phyloP scores from a whole-genome alignment of 2,888 invertebrate species.

The Geotrupes spiniger region DNA sequence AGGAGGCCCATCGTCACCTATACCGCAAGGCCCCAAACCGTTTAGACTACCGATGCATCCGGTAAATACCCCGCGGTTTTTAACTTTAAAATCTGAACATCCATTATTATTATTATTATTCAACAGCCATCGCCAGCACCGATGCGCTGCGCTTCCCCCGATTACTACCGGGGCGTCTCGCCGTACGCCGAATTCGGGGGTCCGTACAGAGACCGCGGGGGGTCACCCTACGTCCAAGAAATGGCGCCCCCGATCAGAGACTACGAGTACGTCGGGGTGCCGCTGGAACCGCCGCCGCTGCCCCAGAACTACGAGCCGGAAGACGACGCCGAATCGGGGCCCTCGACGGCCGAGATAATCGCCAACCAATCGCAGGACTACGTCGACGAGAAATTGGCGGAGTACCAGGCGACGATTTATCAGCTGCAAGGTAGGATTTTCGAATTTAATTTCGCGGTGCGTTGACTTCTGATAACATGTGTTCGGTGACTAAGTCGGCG shows the following conservation, averaged over 20 bases:
- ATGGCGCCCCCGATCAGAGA: constrained; percentile 55
- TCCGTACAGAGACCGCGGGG: constrained; percentile 42
- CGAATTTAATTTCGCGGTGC: neutral
- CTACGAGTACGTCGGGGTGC: constrained; percentile 72
- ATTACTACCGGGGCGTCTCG: constrained; percentile 42
- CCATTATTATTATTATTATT: constrained; percentile 28
- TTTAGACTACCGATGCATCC: constrained; percentile 49
- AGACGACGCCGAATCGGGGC: constrained; percentile 70
- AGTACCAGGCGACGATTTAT: constrained; percentile 89
- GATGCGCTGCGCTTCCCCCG: constrained; percentile 49
- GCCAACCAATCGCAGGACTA: constrained; percentile 93
- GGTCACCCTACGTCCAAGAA: constrained; percentile 44
- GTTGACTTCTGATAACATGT: neutral
- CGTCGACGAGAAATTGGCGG: constrained; percentile 88
- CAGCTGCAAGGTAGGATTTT: constrained; percentile 75
- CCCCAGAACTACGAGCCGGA: constrained; percentile 54
- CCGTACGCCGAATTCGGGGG: constrained; percentile 28
- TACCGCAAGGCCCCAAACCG: constrained; percentile 49
- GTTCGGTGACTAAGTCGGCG: neutral
- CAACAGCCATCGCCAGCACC: constrained; percentile 56
- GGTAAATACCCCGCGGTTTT: too few species aligned
- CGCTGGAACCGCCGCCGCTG: constrained; percentile 61
- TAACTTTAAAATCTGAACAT: neutral
- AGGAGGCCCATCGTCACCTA: constrained; percentile 44
- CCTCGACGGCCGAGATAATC: constrained; percentile 88